Conservation (phyloP, 2,797 vertebrate species). For the Pterois miles region DNA sequence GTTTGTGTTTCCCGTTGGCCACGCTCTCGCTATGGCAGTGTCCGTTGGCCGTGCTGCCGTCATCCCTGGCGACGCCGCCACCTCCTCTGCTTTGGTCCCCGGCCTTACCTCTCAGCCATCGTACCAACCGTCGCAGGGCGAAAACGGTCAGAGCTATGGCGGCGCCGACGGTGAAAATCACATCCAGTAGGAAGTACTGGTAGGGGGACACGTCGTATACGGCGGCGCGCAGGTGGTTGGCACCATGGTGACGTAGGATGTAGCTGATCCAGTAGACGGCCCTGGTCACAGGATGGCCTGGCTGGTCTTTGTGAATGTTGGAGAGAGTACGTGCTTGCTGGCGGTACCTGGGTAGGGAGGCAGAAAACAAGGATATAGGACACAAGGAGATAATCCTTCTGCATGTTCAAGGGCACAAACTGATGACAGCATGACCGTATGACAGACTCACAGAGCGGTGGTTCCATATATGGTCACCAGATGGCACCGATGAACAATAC, state of each 20-base stretch:
- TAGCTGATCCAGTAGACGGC: conserved; percentile 98
- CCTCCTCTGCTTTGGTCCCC: conserved; percentile 51
- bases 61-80: conserved; percentile 29
- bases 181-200: conserved; percentile 97
- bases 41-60: conserved; percentile 87
- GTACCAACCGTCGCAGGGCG: conserved; percentile 80
- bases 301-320: conserved; percentile 97
- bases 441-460: background rate
- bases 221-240: conserved; percentile 92
- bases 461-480: conserved; percentile 34
- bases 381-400: background rate
- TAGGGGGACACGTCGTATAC: conserved; percentile 91
- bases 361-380: background rate
- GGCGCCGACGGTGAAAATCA: conserved; percentile 82
- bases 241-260: conserved; percentile 93
- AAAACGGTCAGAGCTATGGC: conserved; percentile 80
- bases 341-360: conserved; percentile 85
- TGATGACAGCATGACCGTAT: background rate
- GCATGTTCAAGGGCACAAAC: background rate
- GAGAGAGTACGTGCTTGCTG: conserved; percentile 89
- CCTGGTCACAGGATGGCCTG: conserved; percentile 92
- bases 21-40: conserved; percentile 91
- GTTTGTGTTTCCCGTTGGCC: conserved; percentile 93
- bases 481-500: conserved; percentile 38
- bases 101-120: conserved; percentile 80